phyloP scores from a whole-genome alignment of 2,113 vertebrate genomes.

The Perca flavescens region DNA sequence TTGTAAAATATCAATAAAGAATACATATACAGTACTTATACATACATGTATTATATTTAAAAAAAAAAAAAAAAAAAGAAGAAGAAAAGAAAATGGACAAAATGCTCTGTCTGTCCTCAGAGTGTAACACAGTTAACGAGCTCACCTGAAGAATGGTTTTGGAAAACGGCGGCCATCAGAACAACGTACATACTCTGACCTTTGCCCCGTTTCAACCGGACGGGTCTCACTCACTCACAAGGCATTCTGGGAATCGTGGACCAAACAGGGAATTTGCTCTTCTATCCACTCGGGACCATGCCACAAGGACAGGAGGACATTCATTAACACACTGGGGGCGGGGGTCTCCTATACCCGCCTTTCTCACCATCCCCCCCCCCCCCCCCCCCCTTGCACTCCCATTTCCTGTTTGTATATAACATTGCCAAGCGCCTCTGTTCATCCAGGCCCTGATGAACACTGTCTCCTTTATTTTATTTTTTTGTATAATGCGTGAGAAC shows the following conservation, averaged over 20 bases:
- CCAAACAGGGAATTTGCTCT: slow-evolving; percentile 39
- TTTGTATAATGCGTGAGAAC: slow-evolving; percentile 57
- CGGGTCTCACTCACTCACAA: slow-evolving; percentile 28
- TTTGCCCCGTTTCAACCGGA: not conserved
- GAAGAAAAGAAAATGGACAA: not conserved
- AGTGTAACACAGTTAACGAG: slow-evolving; percentile 9
- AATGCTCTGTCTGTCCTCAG: slow-evolving; percentile 40
- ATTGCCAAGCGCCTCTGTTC: slow-evolving; percentile 72
- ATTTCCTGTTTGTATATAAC: slow-evolving; percentile 80
- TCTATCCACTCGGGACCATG: slow-evolving; percentile 55
- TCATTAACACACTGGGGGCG: not conserved
- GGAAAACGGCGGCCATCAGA: slow-evolving; percentile 17
- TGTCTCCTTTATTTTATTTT: slow-evolving; percentile 26
- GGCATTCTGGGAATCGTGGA: slow-evolving; percentile 64
- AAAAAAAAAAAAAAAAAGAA: not conserved
- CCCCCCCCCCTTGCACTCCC: not conserved
- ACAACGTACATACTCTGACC: not conserved
- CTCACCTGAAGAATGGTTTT: not conserved
- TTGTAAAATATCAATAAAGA: slow-evolving; percentile 76
- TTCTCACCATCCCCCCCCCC: not conserved
- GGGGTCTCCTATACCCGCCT: not conserved
- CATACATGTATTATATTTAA: slow-evolving; percentile 68
- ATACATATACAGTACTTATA: slow-evolving; percentile 67
- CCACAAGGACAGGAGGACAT: slow-evolving; percentile 36
- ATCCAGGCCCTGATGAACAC: slow-evolving; percentile 63